Evolutionary conservation across 2,888 invertebrate genomes (phyloP), one percentile per base, ranked within the genome.

Genomic region (Neuroscelio doddi): DNA sequence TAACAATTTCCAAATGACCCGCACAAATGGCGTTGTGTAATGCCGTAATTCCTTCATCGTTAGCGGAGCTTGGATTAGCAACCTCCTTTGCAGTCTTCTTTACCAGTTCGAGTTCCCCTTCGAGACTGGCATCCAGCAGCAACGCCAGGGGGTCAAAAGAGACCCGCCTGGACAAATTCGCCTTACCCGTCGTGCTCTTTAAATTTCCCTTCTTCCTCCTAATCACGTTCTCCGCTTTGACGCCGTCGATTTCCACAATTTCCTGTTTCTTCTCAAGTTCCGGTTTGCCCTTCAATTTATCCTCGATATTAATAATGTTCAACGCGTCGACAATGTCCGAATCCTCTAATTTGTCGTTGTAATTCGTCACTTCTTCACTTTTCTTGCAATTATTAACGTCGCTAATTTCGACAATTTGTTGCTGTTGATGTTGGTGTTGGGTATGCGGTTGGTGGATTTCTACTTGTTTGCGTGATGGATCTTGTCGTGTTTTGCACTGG

Each of bases 21-120:
- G 99, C 99, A 85, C 99, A 99, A 80, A 99, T 98, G 75, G 99
- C 98, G 86, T 99, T 99, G 87, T 99, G 99, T 61, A 99, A 89
- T 32, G 99, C 99, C 0, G 99, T 99, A 80, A 99, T 99, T 51
- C 99, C 99, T 86, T 99, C 99, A 85, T 99, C 98, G 84, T 98
- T 99, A 59, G 98, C 95, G 52, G 95, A 95, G 85, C 97, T 98
- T 30, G 98, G 96, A 87, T 98, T 96, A 72, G 94, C 90, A 70
- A 97, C 93, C 89, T 97, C 94, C 82, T 92, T 91, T 61, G 98
- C 97, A 44, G 97, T 97, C 85, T 95, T 94, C 86, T 93, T 94
- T 30, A 99, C 98, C 70, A 98, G 88, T 80, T 99, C 98, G 80
- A 98, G 87, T 85, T 99, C 98, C 34, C 99, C 99, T 85, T 99